Evolutionary conservation across 1,140 invertebrate genomes (phyloP).

Genomic region (Anastrepha ludens): DNA sequence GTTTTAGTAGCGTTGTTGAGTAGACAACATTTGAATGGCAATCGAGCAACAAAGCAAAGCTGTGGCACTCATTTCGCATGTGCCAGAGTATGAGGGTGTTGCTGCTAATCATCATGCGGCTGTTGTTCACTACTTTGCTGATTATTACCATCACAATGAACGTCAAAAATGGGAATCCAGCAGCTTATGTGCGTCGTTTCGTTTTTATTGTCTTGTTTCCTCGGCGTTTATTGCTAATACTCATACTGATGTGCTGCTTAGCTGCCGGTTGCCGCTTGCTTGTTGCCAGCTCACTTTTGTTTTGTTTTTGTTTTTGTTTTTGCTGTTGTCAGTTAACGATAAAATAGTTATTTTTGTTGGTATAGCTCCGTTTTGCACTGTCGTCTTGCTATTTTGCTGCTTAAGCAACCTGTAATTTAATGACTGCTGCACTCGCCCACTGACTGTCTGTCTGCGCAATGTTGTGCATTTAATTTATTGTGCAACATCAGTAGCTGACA

Average conservation of each 20-base stretch:
- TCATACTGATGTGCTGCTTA: background rate
- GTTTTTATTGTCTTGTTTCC: background rate
- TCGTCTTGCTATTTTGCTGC: background rate
- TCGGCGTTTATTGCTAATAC: background rate
- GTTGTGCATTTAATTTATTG: slow-evolving; percentile 33
- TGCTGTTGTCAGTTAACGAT: too few relatives aligned
- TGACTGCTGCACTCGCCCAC: background rate
- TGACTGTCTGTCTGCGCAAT: background rate
- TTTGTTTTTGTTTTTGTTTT: background rate
- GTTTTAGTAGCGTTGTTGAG: background rate
- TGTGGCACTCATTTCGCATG: background rate
- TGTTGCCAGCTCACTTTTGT: background rate
- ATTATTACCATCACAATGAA: background rate
- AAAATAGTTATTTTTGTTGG: background rate
- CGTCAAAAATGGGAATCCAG: background rate
- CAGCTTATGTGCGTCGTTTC: background rate
- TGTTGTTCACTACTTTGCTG: background rate
- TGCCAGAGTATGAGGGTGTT: background rate
- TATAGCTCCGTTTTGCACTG: background rate
- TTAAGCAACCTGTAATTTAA: background rate
- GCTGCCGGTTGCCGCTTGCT: background rate
- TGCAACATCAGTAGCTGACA: slow-evolving; percentile 28
- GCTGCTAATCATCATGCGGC: background rate
- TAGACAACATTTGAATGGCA: background rate
- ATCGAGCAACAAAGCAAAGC: background rate